Base-by-base conservation (phyloP, 2,888 invertebrate genomes). In the Rotaria socialis region DNA sequence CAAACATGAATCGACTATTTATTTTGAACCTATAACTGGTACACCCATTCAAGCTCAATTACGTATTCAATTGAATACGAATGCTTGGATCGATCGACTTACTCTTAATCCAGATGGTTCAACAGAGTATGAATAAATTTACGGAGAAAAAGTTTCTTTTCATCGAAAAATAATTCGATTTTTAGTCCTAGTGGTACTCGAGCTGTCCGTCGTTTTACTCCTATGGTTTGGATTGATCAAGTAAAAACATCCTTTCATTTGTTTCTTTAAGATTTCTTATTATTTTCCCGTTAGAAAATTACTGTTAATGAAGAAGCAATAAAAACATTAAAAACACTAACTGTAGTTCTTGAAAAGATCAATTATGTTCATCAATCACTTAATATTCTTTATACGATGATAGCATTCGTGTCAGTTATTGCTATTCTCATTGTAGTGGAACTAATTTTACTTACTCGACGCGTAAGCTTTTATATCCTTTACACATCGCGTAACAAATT, bases 201-300 rank as follows among this genome's bases (percentile, higher is more conserved):
- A n/a, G 80, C 47, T 47, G 47, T 80, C 14, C 43, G 24, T 11
- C 80, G 80, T 47, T n/a, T 80, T 47, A 19, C 47, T 80, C 80
- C 80, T n/a, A 80, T 80, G 80, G 14, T 80, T 22, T 80, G 80
- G 80, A 80, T 80, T 47, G 80, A 80, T 80, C 80, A 67, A 67
- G 67, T 67, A 67, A 67, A 35, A 35, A 14, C 0, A 19, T 19
- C 27, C 22, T 55, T 55, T 50, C 8, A 67, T 67, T 35, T 35
- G 4, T 67, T 16, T 67, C 27, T 1, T 27, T 67, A 14, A 52
- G 14, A 3, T 16, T 52, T 35, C 16, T 16, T 52, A 14, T 52
- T 35, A 5, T 35, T 67, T 41, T 67, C 4, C 19, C 24, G n/a
- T 41, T 27, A 80, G 80, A n/a, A 24, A 47, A 80, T 80, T 6